These are phyloP conservation scores for Troides oblongomaculatus DNA, from an alignment of 2,888 invertebrate species.

Conservation along the genomic window DNA sequence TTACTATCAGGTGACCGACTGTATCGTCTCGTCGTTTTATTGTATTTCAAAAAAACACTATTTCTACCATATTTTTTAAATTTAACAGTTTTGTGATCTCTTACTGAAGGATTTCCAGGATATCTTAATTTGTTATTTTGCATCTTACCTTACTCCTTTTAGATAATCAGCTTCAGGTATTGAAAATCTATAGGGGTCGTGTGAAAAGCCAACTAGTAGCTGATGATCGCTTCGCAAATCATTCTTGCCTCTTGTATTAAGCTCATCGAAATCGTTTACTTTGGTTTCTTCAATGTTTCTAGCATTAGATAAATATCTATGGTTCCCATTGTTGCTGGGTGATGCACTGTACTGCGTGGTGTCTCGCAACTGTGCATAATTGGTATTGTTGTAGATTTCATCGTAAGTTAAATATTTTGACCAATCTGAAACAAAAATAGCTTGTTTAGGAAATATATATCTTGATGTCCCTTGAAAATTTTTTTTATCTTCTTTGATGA, in stretches of 20 bases:
- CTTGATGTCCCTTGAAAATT: too few species aligned
- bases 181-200: conserved; percentile 67
- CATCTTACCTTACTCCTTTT: conserved; percentile 62
- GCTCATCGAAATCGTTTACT: conserved; percentile 48
- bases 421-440: conserved; percentile 55
- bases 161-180: conserved; percentile 62
- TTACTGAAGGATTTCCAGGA: too few species aligned
- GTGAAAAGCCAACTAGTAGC: conserved; percentile 63
- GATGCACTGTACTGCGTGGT: conserved; percentile 47
- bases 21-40: too few species aligned
- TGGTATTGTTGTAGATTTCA: conserved; percentile 62
- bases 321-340: conserved; percentile 35
- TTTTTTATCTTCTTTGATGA: too few species aligned
- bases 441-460: not conserved
- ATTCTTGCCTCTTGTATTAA: conserved; percentile 36
- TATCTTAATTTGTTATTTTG: not conserved
- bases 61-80: too few species aligned
- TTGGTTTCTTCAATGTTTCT: conserved; percentile 39
- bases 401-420: conserved; percentile 56
- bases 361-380: conserved; percentile 58
- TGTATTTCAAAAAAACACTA: too few species aligned
- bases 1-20: too few species aligned
- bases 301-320: conserved; percentile 35
- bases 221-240: conserved; percentile 36
- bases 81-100: too few species aligned